These are phyloP conservation scores for Philereme transversata DNA, from an alignment of 2,888 invertebrate genomes.

Conservation along the genomic window DNA sequence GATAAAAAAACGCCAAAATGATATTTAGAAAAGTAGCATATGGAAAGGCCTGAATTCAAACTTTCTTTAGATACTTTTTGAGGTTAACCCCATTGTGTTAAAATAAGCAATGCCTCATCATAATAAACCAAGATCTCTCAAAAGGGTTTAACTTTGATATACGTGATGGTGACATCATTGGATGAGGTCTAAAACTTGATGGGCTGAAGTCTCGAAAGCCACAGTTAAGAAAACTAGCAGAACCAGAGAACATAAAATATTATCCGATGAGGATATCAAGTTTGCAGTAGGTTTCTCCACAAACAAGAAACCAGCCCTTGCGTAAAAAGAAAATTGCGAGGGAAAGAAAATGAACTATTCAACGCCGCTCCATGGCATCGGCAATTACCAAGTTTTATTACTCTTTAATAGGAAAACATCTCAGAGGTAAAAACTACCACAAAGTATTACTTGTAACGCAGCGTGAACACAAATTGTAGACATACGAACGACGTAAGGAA, in stretches of 20 bases:
- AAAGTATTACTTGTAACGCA: neutral
- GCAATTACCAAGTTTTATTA: conserved; percentile 40
- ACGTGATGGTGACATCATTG: no score
- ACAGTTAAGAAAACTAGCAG: neutral
- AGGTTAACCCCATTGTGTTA: no score
- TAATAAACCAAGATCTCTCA: no score
- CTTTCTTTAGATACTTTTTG: no score
- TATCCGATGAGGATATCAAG: neutral
- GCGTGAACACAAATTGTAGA: neutral
- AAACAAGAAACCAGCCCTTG: conserved; percentile 8
- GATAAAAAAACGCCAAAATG: conserved; percentile 22
- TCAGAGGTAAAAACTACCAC: neutral
- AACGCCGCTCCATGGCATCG: conserved; percentile 26
- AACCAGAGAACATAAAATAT: neutral
- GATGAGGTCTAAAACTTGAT: no score
- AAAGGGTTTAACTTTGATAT: no score
- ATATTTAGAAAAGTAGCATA: neutral
- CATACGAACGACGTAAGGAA: no score
- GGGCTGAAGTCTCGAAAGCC: no score
- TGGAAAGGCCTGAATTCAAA: no score
- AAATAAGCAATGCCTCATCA: no score
- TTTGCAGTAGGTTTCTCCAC: neutral
- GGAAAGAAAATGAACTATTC: conserved; percentile 24
- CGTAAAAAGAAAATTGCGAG: conserved; percentile 13
- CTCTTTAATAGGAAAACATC: conserved; percentile 39